Base-by-base conservation (phyloP, 2,888 invertebrate genomes). In the Scotopteryx bipunctaria region DNA sequence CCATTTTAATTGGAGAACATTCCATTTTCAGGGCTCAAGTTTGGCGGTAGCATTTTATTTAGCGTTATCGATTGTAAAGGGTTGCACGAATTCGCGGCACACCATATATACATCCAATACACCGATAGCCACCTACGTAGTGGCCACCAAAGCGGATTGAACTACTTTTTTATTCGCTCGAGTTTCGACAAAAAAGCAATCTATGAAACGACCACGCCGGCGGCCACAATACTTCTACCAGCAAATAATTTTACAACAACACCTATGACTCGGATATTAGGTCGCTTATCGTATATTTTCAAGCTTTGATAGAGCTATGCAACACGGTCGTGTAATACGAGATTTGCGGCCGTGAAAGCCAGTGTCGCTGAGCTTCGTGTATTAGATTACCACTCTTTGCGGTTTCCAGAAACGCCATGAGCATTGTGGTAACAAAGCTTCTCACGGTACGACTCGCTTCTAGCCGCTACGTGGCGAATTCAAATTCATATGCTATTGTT, bases 351-450 rank as follows among this genome's bases (percentile, higher is more conserved):
- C 77, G 77, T 81, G 84, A 87, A 90, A 86, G 79, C 77, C 83
- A 86, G 81, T 87, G 88, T 88, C 86, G 84, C 82, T 88, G 86
- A 82, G 89, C 88, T 88, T 90, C 80, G 80, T 81, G 85, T 88
- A 89, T 90, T 83, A 83, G 83, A 85, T 90, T 90, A 87, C 88
- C 68, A 81, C 81, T 82, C 81, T 86, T 86, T 88, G 88, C 77
- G 89, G 88, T 88, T 79, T 78, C 77, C 70, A 78, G 81, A 84
- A 78, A 86, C 81, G 81, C 80, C 81, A 84, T 79, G 78, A 84
- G 83, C 81, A 77, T 82, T 86, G 87, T 81, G 86, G 87, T 84
- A 72, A 73, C 63, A 67, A 68, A 78, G 78, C 82, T 87, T 88
- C 89, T 85, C 88, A 88, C 87, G 87, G 75, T 73, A 58, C 64